These are phyloP conservation scores for Otus scops DNA, from an alignment of 2,797 vertebrate genomes.

Conservation along the genomic window DNA sequence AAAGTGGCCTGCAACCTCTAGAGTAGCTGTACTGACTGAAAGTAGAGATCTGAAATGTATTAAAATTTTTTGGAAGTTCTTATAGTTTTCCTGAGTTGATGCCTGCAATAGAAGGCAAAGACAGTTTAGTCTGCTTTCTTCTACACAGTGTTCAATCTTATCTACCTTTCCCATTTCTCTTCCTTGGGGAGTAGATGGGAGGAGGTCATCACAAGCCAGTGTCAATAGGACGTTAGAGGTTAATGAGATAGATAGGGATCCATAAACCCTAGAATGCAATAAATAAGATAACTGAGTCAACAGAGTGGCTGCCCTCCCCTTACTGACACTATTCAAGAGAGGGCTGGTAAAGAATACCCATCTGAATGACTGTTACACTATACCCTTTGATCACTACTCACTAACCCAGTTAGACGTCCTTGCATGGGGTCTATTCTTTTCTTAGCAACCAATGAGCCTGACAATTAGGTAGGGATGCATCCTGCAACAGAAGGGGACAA, in stretches of 20 bases:
- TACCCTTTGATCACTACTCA: background rate
- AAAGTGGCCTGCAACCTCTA: background rate
- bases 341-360: background rate
- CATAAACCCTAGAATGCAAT: background rate
- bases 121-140: background rate
- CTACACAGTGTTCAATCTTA: background rate
- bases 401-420: background rate
- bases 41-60: background rate
- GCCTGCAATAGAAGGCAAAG: background rate
- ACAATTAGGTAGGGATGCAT: background rate
- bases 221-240: background rate
- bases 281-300: background rate
- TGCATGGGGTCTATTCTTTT: background rate
- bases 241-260: background rate
- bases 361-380: background rate
- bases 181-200: background rate
- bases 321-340: accelerated
- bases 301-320: background rate
- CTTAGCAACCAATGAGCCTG: background rate
- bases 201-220: background rate
- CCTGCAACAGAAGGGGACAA: background rate
- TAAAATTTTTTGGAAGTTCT: background rate
- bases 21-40: background rate
- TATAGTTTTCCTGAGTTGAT: background rate
- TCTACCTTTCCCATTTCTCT: background rate